Percentiles rank a stretch among this genome's conserved stretches.
Conservation (phyloP, 2,888 invertebrate genomes). For the Camptogramma bilineatum region DNA sequence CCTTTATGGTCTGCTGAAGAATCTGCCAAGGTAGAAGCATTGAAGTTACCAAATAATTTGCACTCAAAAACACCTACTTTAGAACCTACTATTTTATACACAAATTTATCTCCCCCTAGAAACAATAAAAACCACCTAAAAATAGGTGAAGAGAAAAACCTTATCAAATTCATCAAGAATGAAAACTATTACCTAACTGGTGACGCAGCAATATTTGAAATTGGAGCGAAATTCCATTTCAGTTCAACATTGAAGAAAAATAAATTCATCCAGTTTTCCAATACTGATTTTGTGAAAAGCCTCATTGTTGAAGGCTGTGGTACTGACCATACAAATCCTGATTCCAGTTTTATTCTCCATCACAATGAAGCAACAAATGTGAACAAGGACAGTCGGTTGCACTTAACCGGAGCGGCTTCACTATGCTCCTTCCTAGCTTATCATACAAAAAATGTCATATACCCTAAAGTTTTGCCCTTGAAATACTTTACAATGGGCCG, state of each 20-base stretch:
- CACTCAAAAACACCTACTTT: conserved; percentile 86
- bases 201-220: conserved; percentile 90
- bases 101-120: conserved; percentile 56
- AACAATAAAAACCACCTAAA: conserved; percentile 81
- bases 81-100: conserved; percentile 63
- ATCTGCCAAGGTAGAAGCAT: conserved; percentile 86
- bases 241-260: conserved; percentile 69
- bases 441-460: conserved; percentile 88
- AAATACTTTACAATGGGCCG: conserved; percentile 89
- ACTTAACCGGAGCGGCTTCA: conserved; percentile 91
- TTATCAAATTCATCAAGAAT: conserved; percentile 86
- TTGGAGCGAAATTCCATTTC: conserved; percentile 84
- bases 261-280: conserved; percentile 88
- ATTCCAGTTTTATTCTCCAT: conserved; percentile 86
- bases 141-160: conserved; percentile 80
- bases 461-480: conserved; percentile 87
- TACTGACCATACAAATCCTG: conserved; percentile 82
- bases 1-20: conserved; percentile 91
- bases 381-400: conserved; percentile 86
- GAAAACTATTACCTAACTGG: conserved; percentile 87
- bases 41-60: conserved; percentile 89
- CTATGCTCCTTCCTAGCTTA: conserved; percentile 90
- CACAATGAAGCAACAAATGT: conserved; percentile 83
- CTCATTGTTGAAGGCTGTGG: conserved; percentile 91
- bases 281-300: conserved; percentile 92